Percentiles rank a stretch among this genome's conserved stretches.
These are phyloP conservation scores for Heterohyrax brucei DNA, from an alignment of 2,797 vertebrate genomes.

Conservation along the genomic window DNA sequence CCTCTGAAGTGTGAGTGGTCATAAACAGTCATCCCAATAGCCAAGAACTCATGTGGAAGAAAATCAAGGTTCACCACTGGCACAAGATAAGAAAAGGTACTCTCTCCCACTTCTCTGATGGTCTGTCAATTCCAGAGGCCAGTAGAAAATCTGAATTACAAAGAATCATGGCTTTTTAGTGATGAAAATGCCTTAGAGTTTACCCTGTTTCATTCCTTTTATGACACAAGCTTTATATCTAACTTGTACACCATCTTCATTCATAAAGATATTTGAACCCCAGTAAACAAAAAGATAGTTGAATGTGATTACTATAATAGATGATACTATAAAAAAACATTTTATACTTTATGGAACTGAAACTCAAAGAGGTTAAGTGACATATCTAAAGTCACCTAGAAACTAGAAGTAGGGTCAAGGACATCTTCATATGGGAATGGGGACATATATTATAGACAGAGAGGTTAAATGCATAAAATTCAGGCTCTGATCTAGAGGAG, in stretches of 20 bases:
- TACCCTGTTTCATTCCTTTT: neutral
- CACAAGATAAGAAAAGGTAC: neutral
- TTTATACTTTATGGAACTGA: constrained; percentile 4
- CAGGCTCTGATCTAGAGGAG: neutral
- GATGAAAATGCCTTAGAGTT: neutral
- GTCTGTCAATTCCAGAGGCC: neutral
- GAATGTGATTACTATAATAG: neutral
- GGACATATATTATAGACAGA: neutral
- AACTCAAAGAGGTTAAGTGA: neutral
- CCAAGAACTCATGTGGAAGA: neutral
- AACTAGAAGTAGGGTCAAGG: neutral
- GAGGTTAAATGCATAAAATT: neutral
- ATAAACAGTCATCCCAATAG: neutral
- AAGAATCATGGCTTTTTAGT: neutral
- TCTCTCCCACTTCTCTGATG: neutral
- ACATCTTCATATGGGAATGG: neutral
- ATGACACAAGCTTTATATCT: neutral
- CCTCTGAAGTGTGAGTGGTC: neutral
- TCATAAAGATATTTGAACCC: neutral
- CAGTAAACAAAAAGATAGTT: neutral
- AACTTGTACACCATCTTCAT: neutral
- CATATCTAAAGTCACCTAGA: neutral
- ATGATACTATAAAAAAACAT: constrained; percentile 17
- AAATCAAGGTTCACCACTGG: neutral
- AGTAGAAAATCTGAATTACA: neutral